Base-by-base conservation (phyloP, 2,113 vertebrate genomes). In the Regulus satrapa region DNA sequence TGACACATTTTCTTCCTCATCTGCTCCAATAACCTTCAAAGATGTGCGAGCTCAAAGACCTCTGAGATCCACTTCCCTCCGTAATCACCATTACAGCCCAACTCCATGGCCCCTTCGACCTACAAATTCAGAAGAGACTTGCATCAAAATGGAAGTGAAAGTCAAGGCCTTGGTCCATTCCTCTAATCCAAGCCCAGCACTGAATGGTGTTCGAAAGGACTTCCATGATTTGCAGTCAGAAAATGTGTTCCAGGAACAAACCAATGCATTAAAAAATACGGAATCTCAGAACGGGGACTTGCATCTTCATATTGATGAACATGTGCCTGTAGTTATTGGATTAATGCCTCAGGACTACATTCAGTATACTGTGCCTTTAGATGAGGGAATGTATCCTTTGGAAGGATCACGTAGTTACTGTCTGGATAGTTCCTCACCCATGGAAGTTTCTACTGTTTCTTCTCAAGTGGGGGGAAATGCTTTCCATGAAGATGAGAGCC, bases 341-440 rank as follows among this genome's bases (percentile, higher is more conserved):
- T 98, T 99, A 89, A 97, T 99, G 92, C 99, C 99, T 98, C 99
- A 99, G 98, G 99, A 99, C 98, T 99, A 99, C 98, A 99, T 99
- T 97, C 99, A 99, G 98, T 99, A 99, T 97, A 99, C 99, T 96
- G 99, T 99, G 99, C 99, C 99, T 99, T 99, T 99, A 99, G 99
- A 99, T 98, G 99, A 99, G 97, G 99, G 98, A 98, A 98, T 99
- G 98, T 99, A 98, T 98, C 98, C 99, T 73, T 93, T 98, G 96
- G 99, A 99, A 96, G 99, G 99, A 93, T 98, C 99, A 68, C 99
- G 98, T 97, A 97, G 98, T 96, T 99, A 98, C 92, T 99, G 99
- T 96, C 97, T 99, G 96, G 99, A 99, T 96, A 97, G 98, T 85
- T 98, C 99, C 79, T 99, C 99, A 28, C 99, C 99, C 89, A 99